Percentiles rank a stretch among this genome's conserved stretches.
These are phyloP conservation scores for Erpobdella octoculata DNA, from an alignment of 2,888 invertebrate genomes.

Conservation along the genomic window DNA sequence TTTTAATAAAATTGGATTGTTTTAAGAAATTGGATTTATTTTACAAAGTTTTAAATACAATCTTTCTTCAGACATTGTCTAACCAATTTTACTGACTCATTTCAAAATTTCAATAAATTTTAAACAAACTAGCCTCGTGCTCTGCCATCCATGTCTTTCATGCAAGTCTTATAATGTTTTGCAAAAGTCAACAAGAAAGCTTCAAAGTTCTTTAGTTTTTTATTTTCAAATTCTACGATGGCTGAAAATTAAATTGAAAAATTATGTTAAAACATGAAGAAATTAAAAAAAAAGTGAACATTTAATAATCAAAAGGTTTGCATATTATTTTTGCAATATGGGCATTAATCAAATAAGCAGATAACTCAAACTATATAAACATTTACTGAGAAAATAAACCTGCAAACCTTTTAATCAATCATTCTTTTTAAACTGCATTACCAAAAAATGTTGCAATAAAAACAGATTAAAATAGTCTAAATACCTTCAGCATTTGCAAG, in stretches of 20 bases:
- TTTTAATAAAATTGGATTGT: not conserved
- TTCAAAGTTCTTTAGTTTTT: conserved; percentile 26
- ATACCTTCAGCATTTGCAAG: conserved; percentile 46
- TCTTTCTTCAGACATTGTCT: not conserved
- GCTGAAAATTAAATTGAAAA: conserved; percentile 7
- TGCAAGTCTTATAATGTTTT: conserved; percentile 40
- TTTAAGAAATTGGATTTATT: not conserved
- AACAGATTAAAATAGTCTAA: not conserved
- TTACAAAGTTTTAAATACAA: not conserved
- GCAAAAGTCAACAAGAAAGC: conserved; percentile 39
- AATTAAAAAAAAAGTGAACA: conserved; percentile 33
- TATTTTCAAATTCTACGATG: conserved; percentile 3
- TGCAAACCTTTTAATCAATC: too few relatives aligned
- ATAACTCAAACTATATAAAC: too few relatives aligned
- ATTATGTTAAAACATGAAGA: not conserved
- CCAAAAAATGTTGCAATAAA: too few relatives aligned
- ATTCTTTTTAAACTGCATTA: too few relatives aligned
- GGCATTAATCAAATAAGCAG: too few relatives aligned
- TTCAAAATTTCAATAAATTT: too few relatives aligned
- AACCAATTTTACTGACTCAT: too few relatives aligned
- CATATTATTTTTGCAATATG: too few relatives aligned
- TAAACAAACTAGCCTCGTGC: conserved; percentile 38
- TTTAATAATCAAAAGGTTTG: too few relatives aligned
- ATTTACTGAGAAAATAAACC: too few relatives aligned
- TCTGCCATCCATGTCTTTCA: conserved; percentile 44